Evolutionary conservation across 2,797 vertebrate genomes (phyloP).

Genomic region (Myotis vivesi): DNA sequence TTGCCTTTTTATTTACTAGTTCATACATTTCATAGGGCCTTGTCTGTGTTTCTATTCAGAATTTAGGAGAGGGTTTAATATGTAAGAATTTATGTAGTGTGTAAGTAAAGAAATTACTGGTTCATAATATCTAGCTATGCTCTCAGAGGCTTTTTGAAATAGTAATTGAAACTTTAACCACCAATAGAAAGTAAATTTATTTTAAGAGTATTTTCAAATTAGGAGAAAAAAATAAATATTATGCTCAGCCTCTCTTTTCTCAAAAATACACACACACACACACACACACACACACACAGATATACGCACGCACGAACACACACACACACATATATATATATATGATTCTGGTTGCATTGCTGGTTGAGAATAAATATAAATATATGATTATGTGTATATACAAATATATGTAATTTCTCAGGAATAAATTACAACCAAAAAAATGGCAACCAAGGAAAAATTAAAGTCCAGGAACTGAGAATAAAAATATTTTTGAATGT

Average conservation of each 20-base stretch:
- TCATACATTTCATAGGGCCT: neutral
- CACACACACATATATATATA: too few relatives aligned
- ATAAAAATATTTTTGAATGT: slow-evolving; percentile 8
- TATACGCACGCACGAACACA: too few relatives aligned
- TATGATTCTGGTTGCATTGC: neutral
- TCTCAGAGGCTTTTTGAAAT: neutral
- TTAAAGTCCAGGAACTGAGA: neutral
- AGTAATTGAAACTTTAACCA: neutral
- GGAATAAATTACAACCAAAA: neutral
- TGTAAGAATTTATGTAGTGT: neutral
- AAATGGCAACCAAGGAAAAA: neutral
- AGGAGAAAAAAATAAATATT: neutral
- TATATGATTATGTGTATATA: neutral
- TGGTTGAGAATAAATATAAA: neutral
- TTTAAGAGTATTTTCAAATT: neutral
- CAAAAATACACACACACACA: neutral
- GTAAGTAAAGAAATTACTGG: neutral
- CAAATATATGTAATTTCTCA: neutral
- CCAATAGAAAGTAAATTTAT: neutral
- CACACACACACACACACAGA: too few relatives aligned
- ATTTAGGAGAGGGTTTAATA: neutral
- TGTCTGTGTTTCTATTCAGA: neutral
- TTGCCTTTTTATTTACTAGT: neutral
- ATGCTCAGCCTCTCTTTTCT: neutral
- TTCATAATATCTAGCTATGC: neutral